phyloP scores from a whole-genome alignment of 1,140 invertebrate species.

The Aleiodes sp. region DNA sequence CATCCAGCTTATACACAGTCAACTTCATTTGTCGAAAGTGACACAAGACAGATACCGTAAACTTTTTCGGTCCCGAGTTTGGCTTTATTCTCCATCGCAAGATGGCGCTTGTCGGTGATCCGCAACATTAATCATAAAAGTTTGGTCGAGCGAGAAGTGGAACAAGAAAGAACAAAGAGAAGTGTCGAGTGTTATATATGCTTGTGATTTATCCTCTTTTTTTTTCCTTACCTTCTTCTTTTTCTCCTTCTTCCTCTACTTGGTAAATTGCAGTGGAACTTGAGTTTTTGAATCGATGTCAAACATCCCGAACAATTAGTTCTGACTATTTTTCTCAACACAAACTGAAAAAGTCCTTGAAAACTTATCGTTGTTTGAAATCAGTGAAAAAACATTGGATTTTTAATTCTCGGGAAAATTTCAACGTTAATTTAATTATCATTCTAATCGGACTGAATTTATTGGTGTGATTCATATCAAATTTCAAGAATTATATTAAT shows the following conservation, averaged over 20 bases:
- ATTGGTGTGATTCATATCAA: too few relatives aligned
- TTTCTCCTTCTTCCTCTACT: neutral
- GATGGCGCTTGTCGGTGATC: conserved; percentile 1
- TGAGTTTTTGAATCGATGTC: neutral
- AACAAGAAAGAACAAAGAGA: conserved; percentile 8
- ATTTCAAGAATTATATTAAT: too few relatives aligned
- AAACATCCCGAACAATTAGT: neutral
- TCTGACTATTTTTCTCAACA: neutral
- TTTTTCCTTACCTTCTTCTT: neutral
- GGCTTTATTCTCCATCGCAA: neutral
- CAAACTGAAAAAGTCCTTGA: neutral
- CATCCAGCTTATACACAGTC: neutral
- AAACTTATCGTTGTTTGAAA: too few relatives aligned
- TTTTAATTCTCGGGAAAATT: too few relatives aligned
- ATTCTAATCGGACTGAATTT: too few relatives aligned
- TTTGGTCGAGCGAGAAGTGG: conserved; percentile 9
- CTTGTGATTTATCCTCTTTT: neutral
- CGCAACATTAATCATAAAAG: conserved; percentile 11
- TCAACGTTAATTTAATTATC: too few relatives aligned
- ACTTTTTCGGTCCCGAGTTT: neutral
- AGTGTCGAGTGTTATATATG: neutral
- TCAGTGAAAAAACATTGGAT: too few relatives aligned
- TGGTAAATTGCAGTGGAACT: neutral
- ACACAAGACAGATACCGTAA: neutral
- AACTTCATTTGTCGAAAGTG: conserved; percentile 8